A percentile compares a stretch with the other conserved stretches of the same genome.
Evolutionary conservation across 2,113 vertebrate genomes (phyloP).

Genomic region (Hylia prasina): DNA sequence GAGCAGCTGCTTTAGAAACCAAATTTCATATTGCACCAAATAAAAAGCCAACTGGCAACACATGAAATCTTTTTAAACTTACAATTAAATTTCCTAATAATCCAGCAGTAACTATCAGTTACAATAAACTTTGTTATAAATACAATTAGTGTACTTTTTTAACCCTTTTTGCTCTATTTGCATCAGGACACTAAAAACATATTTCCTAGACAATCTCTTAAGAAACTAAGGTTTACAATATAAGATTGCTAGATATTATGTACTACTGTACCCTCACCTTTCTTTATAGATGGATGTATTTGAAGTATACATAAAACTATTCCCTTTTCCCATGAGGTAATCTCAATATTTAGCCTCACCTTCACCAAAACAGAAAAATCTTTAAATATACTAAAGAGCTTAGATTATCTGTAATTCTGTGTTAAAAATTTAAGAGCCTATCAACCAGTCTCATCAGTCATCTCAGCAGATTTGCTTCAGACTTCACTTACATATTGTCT

Average conservation of each 20-base stretch:
- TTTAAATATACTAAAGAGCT: not conserved
- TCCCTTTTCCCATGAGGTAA: not conserved
- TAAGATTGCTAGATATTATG: not conserved
- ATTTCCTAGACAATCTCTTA: not conserved
- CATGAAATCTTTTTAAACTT: not conserved
- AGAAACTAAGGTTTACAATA: not conserved
- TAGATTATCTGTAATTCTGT: not conserved
- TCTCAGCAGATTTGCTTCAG: not conserved
- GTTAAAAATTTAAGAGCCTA: not conserved
- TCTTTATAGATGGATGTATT: not conserved
- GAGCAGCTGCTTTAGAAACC: not conserved
- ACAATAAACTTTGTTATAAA: not conserved
- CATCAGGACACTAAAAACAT: not conserved
- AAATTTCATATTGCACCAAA: not conserved
- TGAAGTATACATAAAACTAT: not conserved
- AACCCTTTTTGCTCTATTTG: not conserved
- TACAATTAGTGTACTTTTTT: not conserved
- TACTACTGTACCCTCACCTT: not conserved
- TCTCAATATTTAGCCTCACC: not conserved
- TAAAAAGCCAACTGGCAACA: not conserved
- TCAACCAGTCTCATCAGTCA: not conserved
- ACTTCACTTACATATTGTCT: not conserved
- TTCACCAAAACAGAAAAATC: not conserved
- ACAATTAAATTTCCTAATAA: not conserved
- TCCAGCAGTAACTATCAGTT: not conserved